Percentiles rank a stretch among this genome's conserved stretches.
Evolutionary conservation across 2,888 invertebrate genomes (phyloP).

Genomic region (Taenaris catops): DNA sequence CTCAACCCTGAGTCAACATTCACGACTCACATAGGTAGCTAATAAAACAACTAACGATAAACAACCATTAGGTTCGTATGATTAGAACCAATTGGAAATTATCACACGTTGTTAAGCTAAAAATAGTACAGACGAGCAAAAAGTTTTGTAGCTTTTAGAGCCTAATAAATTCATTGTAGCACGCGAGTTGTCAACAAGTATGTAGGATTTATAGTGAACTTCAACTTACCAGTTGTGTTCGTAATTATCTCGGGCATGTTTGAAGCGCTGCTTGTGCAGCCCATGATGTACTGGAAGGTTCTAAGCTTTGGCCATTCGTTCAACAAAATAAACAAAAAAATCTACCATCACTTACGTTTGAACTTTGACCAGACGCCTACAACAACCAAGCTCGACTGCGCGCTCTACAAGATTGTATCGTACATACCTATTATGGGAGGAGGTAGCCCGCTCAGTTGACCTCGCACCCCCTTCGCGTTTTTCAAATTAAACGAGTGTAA

Average conservation of each 20-base stretch:
- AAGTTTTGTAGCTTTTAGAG: not conserved
- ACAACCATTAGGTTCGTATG: conserved; percentile 10
- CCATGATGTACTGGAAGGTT: conserved; percentile 48
- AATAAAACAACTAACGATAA: conserved; percentile 25
- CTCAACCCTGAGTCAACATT: conserved; percentile 22
- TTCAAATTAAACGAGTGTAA: conserved; percentile 68
- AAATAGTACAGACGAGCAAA: conserved; percentile 5
- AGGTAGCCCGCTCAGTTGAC: conserved; percentile 71
- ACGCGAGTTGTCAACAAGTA: conserved; percentile 10
- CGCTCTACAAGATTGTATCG: conserved; percentile 62
- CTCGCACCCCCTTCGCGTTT: conserved; percentile 79
- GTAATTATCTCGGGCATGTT: conserved; percentile 41
- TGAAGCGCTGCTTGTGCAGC: conserved; percentile 70
- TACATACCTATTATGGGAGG: conserved; percentile 65
- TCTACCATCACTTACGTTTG: too few relatives aligned
- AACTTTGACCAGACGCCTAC: conserved; percentile 44
- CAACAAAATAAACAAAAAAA: conserved; percentile 12
- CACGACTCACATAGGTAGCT: conserved; percentile 22
- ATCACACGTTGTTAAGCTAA: conserved; percentile 14
- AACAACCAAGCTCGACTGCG: conserved; percentile 53
- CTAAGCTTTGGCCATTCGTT: conserved; percentile 26
- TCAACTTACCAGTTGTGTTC: conserved; percentile 42
- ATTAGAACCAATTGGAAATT: conserved; percentile 2
- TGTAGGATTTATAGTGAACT: not conserved
- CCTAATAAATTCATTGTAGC: conserved; percentile 5